Evolutionary conservation across 37 sponge, comb jelly and placozoan genomes (phyloP).

Genomic region (Spongilla lacustris): DNA sequence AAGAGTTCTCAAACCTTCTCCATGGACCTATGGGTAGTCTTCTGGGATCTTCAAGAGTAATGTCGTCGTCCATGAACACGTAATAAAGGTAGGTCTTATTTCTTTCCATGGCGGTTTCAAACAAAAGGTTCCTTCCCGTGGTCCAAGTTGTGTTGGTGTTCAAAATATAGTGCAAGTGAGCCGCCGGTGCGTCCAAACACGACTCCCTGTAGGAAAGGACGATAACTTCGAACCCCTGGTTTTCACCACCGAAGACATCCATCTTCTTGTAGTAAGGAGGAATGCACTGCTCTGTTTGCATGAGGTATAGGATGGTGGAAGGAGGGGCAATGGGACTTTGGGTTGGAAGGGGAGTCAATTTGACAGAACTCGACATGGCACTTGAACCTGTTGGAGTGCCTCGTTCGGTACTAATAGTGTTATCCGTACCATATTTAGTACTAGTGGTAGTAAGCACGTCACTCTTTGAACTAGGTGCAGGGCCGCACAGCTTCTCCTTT

Average conservation of each 20-base stretch:
- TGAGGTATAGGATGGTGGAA: background rate
- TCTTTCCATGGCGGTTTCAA: background rate
- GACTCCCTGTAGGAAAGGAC: background rate
- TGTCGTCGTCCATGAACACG: conserved; percentile 24
- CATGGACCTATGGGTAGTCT: background rate
- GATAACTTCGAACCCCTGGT: conserved; percentile 4
- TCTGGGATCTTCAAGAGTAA: background rate
- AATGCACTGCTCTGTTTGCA: conserved; percentile 11
- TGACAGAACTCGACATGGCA: too few species aligned
- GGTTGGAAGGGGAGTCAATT: too few species aligned
- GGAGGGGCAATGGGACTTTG: too few species aligned
- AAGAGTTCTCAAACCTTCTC: background rate
- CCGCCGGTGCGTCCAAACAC: background rate
- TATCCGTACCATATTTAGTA: too few species aligned
- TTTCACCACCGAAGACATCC: background rate
- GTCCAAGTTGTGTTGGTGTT: background rate
- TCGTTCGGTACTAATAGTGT: too few species aligned
- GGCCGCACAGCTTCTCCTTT: too few species aligned
- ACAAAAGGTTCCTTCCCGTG: conserved; percentile 18
- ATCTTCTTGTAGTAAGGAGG: background rate
- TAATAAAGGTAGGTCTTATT: conserved; percentile 4
- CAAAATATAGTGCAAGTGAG: background rate
- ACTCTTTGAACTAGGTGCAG: too few species aligned
- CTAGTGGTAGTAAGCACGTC: too few species aligned
- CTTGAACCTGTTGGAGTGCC: too few species aligned